Evolutionary conservation across 1,140 invertebrate genomes (phyloP).

Genomic region (Cyphomyrmex costatus): DNA sequence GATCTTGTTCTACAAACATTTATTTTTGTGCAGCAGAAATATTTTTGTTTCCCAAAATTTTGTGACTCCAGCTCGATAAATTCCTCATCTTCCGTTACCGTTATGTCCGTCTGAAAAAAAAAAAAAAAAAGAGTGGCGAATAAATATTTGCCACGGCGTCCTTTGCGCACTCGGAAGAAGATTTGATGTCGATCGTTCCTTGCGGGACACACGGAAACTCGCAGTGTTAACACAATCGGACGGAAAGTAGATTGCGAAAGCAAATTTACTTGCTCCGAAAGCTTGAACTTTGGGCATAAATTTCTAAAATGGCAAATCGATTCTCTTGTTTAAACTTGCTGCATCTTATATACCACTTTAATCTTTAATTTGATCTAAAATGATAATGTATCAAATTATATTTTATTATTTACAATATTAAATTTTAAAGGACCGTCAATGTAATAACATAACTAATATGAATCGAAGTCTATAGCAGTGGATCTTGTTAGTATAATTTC

Average conservation of each 20-base stretch:
- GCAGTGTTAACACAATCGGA: constrained; percentile 60
- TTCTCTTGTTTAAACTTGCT: constrained; percentile 45
- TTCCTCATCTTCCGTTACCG: neutral
- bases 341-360: constrained; percentile 10
- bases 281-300: constrained; percentile 54
- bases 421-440: too few species aligned
- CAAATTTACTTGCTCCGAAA: constrained; percentile 57
- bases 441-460: too few species aligned
- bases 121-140: constrained; percentile 52
- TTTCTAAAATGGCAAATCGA: constrained; percentile 49
- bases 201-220: constrained; percentile 47
- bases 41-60: constrained; percentile 19
- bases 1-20: neutral
- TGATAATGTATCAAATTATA: neutral
- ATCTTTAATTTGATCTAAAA: neutral
- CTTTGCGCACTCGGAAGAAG: constrained; percentile 34
- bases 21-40: constrained; percentile 8
- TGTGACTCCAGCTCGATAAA: constrained; percentile 18
- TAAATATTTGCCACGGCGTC: constrained; percentile 55
- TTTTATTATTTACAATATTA: neutral
- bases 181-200: constrained; percentile 58
- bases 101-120: constrained; percentile 26
- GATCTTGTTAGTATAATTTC: too few species aligned
- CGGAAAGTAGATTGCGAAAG: constrained; percentile 46
- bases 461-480: too few species aligned